A percentile compares a stretch with the other conserved stretches of the same genome.
phyloP scores from a whole-genome alignment of 2,888 invertebrate species.

The Eumerus sabulonum region DNA sequence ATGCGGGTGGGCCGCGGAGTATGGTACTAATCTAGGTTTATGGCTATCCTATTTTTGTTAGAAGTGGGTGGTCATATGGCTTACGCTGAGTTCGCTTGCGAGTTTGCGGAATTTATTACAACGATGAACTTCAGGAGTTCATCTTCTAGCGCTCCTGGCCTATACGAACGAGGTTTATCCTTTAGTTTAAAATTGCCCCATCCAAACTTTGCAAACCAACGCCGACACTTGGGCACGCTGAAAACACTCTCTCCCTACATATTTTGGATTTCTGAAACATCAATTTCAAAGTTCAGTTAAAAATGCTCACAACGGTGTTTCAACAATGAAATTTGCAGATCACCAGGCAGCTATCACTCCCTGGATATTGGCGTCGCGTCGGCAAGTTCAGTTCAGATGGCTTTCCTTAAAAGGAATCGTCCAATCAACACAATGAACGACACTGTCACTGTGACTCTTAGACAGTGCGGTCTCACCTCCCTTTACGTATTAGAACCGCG shows the following conservation, averaged over 20 bases:
- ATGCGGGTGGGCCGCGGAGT: no score
- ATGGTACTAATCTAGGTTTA: no score
- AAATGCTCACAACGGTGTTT: neutral
- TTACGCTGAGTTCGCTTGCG: neutral
- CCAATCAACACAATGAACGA: no score
- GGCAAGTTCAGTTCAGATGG: no score
- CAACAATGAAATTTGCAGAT: no score
- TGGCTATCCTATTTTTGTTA: neutral
- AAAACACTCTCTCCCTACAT: neutral
- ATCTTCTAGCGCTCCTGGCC: neutral
- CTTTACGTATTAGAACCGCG: no score
- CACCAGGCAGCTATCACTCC: no score
- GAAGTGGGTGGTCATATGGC: neutral
- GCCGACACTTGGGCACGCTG: neutral
- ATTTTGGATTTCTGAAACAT: neutral
- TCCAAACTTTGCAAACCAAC: slow-evolving; percentile 5
- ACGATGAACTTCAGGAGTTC: neutral
- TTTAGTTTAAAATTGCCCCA: neutral
- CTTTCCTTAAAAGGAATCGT: no score
- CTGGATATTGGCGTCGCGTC: no score
- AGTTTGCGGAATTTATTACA: neutral
- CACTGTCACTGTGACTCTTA: no score
- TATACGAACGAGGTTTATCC: neutral
- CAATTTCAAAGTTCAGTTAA: neutral
- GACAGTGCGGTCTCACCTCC: no score